Evolutionary conservation across 2,113 vertebrate species (phyloP).

Genomic region (Corythornis madagascariensis): DNA sequence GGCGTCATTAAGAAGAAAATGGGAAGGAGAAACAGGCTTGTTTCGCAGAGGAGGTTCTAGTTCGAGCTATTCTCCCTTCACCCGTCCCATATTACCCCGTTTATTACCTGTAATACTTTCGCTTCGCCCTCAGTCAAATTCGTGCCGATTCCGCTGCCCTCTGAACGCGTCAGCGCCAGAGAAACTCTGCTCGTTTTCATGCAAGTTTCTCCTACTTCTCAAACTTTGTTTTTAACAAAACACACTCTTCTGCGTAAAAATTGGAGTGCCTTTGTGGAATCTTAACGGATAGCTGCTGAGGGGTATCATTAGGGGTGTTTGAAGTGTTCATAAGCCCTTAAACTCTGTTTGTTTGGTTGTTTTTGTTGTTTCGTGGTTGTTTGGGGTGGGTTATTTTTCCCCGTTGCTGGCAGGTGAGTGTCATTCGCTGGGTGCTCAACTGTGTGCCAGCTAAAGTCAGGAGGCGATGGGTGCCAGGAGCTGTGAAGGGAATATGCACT

Average conservation of each 20-base stretch:
- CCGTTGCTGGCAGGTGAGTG: too few relatives aligned
- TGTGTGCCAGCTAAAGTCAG: too few relatives aligned
- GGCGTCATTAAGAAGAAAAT: not conserved
- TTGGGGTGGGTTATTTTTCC: too few relatives aligned
- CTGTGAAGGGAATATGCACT: not conserved
- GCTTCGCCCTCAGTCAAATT: too few relatives aligned
- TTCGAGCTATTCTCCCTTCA: too few relatives aligned
- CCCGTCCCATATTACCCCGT: too few relatives aligned
- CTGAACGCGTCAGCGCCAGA: accelerated
- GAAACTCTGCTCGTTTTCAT: not conserved
- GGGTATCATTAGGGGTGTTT: not conserved
- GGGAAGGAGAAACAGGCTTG: too few relatives aligned
- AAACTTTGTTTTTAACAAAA: not conserved
- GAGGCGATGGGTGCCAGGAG: accelerated
- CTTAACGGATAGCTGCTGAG: not conserved
- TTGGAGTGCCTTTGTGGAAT: not conserved
- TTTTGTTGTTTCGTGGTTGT: too few relatives aligned
- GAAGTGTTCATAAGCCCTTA: not conserved
- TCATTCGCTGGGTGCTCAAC: too few relatives aligned
- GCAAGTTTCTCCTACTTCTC: not conserved
- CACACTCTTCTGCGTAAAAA: not conserved
- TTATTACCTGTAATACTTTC: too few relatives aligned
- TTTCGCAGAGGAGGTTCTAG: too few relatives aligned
- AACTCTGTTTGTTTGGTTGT: not conserved
- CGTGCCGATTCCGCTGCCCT: not conserved